Evolutionary conservation across 2,797 vertebrate species (phyloP), one percentile per base, ranked within the genome.

Genomic region (Synaphobranchus kaupii): DNA sequence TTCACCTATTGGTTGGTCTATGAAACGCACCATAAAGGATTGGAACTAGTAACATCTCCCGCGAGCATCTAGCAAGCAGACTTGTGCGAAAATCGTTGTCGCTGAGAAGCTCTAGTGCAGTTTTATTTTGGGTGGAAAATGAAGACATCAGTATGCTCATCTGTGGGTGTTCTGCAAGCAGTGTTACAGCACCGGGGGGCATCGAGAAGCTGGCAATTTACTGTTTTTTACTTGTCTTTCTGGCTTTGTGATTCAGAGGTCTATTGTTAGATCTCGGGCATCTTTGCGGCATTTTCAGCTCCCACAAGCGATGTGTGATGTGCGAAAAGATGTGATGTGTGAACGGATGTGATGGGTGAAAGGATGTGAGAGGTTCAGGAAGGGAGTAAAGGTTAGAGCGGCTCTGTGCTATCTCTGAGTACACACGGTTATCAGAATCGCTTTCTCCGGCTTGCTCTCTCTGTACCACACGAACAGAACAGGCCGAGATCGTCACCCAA

Each of bases 351-450:
- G 50, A 31, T n/a, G n/a, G 78, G 44, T 50, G 78, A 81, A 25
- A 81, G 44, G 78, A 15, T 31, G 28, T 34, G 50, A 31, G 13
- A 34, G 56, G 39, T 56, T 56, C 82, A 15, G 52, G 82, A 15
- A 25, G 50, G 0, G 82, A 56, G 50, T 56, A 83, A 83, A 83
- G 82, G 82, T 48, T 50, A 81, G 44, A 81, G 78, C 47, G n/a
- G 78, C 50, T 28, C 82, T 83, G 28, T 15, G 50, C 28, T 83
- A 54, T 56, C 82, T 31, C 52, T 13, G 82, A 31, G 82, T 56
- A 83, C 47, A 83, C 80, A 44, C 17, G 3, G 22, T 82, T 52
- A 52, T 82, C 80, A 13, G 44, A 0, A 28, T 50, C 9, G 7
- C 44, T 83, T 56, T 31, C 28, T 34, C 52, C 25, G 6, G 13